Evolutionary conservation across 2,888 invertebrate species (phyloP), one percentile per base, ranked within the genome.

Genomic region (Ophion costatus): DNA sequence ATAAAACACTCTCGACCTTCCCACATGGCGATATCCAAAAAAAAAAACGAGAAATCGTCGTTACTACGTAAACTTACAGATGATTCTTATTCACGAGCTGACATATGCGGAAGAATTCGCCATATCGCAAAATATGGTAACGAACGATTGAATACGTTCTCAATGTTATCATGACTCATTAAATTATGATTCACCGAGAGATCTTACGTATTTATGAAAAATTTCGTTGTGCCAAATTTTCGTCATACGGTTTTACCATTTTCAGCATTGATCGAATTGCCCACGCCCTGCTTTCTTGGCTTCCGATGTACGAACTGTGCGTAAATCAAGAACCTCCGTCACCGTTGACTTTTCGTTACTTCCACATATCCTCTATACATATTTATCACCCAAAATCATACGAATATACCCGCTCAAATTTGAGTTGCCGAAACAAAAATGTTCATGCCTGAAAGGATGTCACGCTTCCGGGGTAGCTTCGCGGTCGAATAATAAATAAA

Each of bases 361-460:
- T 38, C 3, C 51, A 17, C 14, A 17, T 51, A 51, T 51, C 14
- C 14, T 14, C 17, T 5, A 51, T 14, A 5, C 11, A 51, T 51
- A 51, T 51, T 51, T 51, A 51, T 51, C 3, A 51, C 17, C 14
- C 51, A 14, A 51, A 51, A 14, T 51, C 2, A 42, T 10, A 67
- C 29, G 4, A 42, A 22, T 9, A 64, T 6, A 66, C 10, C 9
- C 2, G 24, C n/a, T 10, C 7, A 74, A 10, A 33, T 51, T 33
- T n/a, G 10, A 29, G 29, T 42, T 73, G 14, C 5, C 14, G 14
- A 73, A 73, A 61, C 2, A 51, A 42, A 42, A 51, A 5, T 29
- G 61, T 3, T 73, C 61, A 11, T 75, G 10, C 38, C 51, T 42
- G 61, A 63, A 79, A 63, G 33, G 45, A 71, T 63, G 79, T 79